Evolutionary conservation across 2,797 vertebrate genomes (phyloP).

Genomic region (Macrochelys suwanniensis): DNA sequence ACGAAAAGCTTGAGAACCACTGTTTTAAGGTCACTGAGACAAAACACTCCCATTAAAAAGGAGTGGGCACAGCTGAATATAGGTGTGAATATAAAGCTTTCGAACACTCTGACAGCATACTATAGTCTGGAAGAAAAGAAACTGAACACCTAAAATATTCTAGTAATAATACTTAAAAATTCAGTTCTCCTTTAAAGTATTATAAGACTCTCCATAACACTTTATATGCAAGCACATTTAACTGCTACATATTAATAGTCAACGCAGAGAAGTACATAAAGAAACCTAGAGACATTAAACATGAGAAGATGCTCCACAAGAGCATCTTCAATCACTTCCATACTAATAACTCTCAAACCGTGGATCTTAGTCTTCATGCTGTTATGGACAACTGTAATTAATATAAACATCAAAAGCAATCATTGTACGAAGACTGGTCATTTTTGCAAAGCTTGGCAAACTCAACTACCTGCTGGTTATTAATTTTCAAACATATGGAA

Average conservation of each 20-base stretch:
- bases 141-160: neutral
- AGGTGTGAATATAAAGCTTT: neutral
- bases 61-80: fast-evolving
- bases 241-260: constrained; percentile 39
- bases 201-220: neutral
- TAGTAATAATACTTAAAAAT: neutral
- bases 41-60: neutral
- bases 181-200: neutral
- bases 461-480: constrained; percentile 98
- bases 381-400: constrained; percentile 93
- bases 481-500: constrained; percentile 99
- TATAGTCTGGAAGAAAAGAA: neutral
- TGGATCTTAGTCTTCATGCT: constrained; percentile 85
- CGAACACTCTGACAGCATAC: neutral
- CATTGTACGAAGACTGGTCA: constrained; percentile 96
- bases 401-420: constrained; percentile 98
- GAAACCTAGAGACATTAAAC: constrained; percentile 49
- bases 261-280: constrained; percentile 27
- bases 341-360: constrained; percentile 84
- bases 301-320: constrained; percentile 42
- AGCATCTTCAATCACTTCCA: constrained; percentile 81
- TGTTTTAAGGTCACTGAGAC: neutral
- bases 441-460: constrained; percentile 97
- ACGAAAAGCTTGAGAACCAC: neutral
- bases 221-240: neutral